Conservation (phyloP, 2,113 vertebrate species). For the Chloropsis hardwickii region DNA sequence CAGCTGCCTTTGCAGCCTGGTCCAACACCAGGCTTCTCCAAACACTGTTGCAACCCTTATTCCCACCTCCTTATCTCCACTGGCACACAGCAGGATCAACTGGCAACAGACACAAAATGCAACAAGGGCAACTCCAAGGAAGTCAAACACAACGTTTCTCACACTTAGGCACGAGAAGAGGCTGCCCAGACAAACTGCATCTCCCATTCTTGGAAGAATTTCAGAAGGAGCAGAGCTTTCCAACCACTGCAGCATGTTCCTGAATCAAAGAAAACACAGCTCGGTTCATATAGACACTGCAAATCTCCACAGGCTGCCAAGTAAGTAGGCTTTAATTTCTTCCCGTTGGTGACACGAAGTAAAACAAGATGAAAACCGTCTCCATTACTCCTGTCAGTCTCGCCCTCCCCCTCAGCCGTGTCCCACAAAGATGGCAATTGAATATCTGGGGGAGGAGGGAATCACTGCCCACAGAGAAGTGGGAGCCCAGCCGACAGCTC, state of each 20-base stretch:
- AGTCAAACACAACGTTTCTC: not conserved
- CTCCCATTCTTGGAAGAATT: not conserved
- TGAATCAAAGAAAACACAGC: not conserved
- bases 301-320: not conserved
- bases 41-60: not conserved
- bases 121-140: not conserved
- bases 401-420: not conserved
- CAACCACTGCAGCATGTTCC: not conserved
- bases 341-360: not conserved
- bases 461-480: not conserved
- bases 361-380: not conserved
- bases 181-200: not conserved
- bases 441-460: not conserved
- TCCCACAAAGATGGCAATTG: not conserved
- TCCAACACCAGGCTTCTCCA: not conserved
- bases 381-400: not conserved
- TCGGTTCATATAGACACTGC: not conserved
- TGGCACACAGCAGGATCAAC: not conserved
- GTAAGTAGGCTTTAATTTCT: slow-evolving; percentile 53
- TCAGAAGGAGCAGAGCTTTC: not conserved
- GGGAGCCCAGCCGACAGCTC: slow-evolving; percentile 16
- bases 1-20: not conserved
- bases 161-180: not conserved
- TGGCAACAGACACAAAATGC: not conserved
- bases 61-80: not conserved